A percentile compares a stretch with the other conserved stretches of the same genome.
phyloP scores from a whole-genome alignment of 92 coral and sea anemone species.

The Palythoa caribaeorum region DNA sequence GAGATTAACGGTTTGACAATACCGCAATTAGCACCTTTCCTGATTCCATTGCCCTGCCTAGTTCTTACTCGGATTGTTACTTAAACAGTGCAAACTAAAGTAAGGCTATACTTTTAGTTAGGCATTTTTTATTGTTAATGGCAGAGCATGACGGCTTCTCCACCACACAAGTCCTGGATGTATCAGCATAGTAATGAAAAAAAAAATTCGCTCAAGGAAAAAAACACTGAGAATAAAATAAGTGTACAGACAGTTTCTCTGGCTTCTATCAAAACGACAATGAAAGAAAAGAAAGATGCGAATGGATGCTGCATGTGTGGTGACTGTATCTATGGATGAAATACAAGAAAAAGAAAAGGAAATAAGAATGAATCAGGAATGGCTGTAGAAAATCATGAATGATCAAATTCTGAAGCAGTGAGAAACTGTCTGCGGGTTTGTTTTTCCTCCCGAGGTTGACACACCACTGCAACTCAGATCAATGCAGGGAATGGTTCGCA shows the following conservation, averaged over 20 bases:
- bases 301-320: conserved; percentile 23
- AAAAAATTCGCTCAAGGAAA: neutral
- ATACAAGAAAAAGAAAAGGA: neutral
- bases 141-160: too few species aligned
- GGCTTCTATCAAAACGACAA: conserved; percentile 27
- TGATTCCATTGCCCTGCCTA: too few species aligned
- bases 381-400: neutral
- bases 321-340: conserved; percentile 29
- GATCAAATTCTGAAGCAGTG: conserved; percentile 26
- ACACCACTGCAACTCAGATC: conserved; percentile 59
- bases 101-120: too few species aligned
- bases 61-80: too few species aligned
- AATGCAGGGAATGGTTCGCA: conserved; percentile 78
- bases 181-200: neutral
- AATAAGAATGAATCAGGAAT: neutral
- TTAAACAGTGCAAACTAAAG: too few species aligned
- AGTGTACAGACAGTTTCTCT: conserved; percentile 4
- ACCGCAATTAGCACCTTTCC: too few species aligned
- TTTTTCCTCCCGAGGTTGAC: conserved; percentile 78
- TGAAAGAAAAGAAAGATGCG: neutral
- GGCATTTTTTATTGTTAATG: too few species aligned
- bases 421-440: conserved; percentile 51
- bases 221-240: neutral
- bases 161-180: too few species aligned
- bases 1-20: too few species aligned